Conservation (phyloP, 1,140 invertebrate genomes). For the Drosophila setifemur region DNA sequence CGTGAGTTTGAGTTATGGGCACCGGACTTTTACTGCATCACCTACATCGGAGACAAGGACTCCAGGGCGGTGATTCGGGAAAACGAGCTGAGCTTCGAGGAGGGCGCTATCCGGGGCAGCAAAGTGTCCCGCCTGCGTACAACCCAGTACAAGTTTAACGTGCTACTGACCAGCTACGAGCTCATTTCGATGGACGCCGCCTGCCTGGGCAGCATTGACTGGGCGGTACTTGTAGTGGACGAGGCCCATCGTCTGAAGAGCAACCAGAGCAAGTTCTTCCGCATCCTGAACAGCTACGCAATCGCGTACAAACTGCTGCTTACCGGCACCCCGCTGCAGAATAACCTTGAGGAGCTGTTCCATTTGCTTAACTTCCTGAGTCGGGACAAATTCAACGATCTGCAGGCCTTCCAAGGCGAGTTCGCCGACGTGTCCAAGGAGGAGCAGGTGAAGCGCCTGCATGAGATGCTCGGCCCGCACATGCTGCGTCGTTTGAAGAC, state of each 20-base stretch:
- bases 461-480: constrained; percentile 99
- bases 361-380: constrained; percentile 99
- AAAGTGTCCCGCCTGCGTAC: constrained; percentile 92
- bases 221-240: constrained; percentile 99
- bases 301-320: constrained; percentile 98
- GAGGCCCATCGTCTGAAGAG: constrained; percentile 99
- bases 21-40: constrained; percentile 99
- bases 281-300: constrained; percentile 95
- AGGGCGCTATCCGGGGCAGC: constrained; percentile 92
- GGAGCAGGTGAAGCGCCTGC: constrained; percentile 99
- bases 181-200: constrained; percentile 98
- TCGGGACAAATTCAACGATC: constrained; percentile 97
- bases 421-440: constrained; percentile 99
- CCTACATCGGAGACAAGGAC: constrained; percentile 99
- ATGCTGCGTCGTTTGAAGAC: constrained; percentile 99
- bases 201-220: constrained; percentile 98
- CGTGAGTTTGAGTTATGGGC: constrained; percentile 99
- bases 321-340: constrained; percentile 99
- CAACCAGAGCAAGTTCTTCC: constrained; percentile 99
- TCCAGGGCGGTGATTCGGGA: constrained; percentile 97
- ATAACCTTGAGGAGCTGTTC: constrained; percentile 99
- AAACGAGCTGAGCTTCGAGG: constrained; percentile 99
- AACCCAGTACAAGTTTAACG: constrained; percentile 97
- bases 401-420: constrained; percentile 97
- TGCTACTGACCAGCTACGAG: constrained; percentile 99